Percentiles rank a stretch among this genome's conserved stretches.
Conservation (phyloP, 2,113 vertebrate species). For the Hirundichthys speculiger region DNA sequence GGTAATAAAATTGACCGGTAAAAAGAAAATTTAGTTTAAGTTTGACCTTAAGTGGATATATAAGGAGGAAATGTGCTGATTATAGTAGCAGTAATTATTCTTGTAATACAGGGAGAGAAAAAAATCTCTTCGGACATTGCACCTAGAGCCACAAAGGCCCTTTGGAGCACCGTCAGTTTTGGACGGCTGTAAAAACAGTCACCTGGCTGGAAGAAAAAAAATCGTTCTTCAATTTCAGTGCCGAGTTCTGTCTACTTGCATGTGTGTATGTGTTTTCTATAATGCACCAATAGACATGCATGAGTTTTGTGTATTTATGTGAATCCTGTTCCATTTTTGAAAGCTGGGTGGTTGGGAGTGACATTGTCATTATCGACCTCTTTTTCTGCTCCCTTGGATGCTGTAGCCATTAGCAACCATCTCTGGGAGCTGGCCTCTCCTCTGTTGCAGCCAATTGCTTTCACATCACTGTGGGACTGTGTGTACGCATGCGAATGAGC, state of each 20-base stretch:
- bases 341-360: conserved; percentile 69
- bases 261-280: background rate
- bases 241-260: conserved; percentile 13
- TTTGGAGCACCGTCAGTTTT: conserved; percentile 34
- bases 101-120: conserved; percentile 7
- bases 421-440: conserved; percentile 70
- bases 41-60: conserved; percentile 21
- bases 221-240: conserved; percentile 57
- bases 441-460: conserved; percentile 74
- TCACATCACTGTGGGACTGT: conserved; percentile 73
- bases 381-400: conserved; percentile 69
- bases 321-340: conserved; percentile 54
- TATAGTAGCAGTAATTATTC: background rate
- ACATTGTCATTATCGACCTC: conserved; percentile 77
- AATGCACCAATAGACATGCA: conserved; percentile 40
- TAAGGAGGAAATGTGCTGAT: background rate
- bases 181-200: conserved; percentile 64
- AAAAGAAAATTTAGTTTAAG: background rate
- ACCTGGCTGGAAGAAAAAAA: conserved; percentile 65
- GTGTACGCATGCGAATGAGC: conserved; percentile 77
- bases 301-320: conserved; percentile 28
- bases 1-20: background rate
- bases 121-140: conserved; percentile 37
- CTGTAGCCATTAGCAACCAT: conserved; percentile 83
- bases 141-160: conserved; percentile 23